Evolutionary conservation across 2,888 invertebrate genomes (phyloP).

Genomic region (Drosophila glabriapex): DNA sequence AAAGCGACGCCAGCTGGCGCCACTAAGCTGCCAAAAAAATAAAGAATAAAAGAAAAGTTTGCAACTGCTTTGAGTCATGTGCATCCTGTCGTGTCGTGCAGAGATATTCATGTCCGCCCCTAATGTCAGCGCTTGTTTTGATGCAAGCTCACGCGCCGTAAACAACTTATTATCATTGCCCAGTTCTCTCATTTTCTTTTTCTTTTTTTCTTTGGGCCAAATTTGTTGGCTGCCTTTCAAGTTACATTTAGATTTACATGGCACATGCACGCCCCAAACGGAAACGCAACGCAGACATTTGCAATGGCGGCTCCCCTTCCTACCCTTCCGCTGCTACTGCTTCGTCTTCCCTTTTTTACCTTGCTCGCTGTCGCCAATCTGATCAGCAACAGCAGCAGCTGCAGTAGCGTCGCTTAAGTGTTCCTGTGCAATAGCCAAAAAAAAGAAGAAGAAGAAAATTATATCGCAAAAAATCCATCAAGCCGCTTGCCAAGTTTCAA

Average conservation of each 20-base stretch:
- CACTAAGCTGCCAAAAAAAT: constrained; percentile 36
- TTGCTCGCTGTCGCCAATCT: constrained; percentile 70
- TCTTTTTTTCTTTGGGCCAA: constrained; percentile 24
- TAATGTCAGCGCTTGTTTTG: constrained; percentile 81
- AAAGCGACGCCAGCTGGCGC: constrained; percentile 75
- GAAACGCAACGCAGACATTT: constrained; percentile 80
- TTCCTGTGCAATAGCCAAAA: constrained; percentile 49
- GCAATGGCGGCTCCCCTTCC: constrained; percentile 28
- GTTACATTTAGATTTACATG: constrained; percentile 53
- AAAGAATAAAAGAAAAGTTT: constrained; percentile 6
- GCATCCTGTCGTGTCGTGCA: constrained; percentile 34
- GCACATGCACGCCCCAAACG: constrained; percentile 64
- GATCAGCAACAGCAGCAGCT: constrained; percentile 57
- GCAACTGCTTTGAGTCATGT: constrained; percentile 51
- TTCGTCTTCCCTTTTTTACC: constrained; percentile 59
- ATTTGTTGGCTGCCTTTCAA: constrained; percentile 79
- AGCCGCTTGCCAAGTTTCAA: constrained; percentile 75
- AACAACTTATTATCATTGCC: constrained; percentile 82
- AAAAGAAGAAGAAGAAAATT: constrained; percentile 8
- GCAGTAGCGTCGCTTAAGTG: constrained; percentile 63
- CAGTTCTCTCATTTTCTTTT: not conserved
- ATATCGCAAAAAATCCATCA: constrained; percentile 58
- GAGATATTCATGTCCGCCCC: constrained; percentile 77
- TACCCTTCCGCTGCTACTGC: not conserved
- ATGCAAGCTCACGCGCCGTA: constrained; percentile 81